phyloP scores from a whole-genome alignment of 2,113 vertebrate species.

The Megaleporinus macrocephalus region DNA sequence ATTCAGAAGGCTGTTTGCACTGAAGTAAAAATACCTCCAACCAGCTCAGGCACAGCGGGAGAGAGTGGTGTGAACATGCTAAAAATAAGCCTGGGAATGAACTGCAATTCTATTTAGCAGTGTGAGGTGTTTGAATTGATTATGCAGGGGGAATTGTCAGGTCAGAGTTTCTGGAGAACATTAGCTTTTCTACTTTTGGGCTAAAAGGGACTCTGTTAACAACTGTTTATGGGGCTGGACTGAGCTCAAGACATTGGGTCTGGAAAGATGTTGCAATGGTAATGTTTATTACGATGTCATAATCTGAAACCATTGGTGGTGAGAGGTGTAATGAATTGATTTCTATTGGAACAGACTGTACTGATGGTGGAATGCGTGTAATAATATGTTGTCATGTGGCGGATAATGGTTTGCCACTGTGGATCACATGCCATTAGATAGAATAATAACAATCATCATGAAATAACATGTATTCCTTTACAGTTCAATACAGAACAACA shows the following conservation, averaged over 20 bases:
- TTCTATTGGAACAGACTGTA: neutral
- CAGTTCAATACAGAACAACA: no score
- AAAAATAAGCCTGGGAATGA: neutral
- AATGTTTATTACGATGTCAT: neutral
- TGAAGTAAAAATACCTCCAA: conserved; percentile 9
- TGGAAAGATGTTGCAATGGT: neutral
- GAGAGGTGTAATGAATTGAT: neutral
- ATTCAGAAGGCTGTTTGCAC: conserved; percentile 1
- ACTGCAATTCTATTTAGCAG: neutral
- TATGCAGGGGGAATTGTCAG: neutral
- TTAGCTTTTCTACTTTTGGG: no score
- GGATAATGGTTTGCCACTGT: no score
- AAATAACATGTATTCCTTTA: no score
- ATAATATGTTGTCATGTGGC: no score
- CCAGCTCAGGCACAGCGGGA: neutral
- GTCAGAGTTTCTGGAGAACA: neutral
- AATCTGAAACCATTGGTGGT: neutral
- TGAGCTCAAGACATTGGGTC: neutral
- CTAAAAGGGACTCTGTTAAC: neutral
- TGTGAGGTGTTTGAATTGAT: neutral
- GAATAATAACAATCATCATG: no score
- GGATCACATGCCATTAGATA: no score
- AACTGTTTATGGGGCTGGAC: neutral
- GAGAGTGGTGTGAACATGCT: neutral
- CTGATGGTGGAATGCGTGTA: neutral